A percentile compares a stretch with the other conserved stretches of the same genome.
Evolutionary conservation across 1,140 invertebrate species (phyloP).

Genomic region (Coptotermes formosanus): DNA sequence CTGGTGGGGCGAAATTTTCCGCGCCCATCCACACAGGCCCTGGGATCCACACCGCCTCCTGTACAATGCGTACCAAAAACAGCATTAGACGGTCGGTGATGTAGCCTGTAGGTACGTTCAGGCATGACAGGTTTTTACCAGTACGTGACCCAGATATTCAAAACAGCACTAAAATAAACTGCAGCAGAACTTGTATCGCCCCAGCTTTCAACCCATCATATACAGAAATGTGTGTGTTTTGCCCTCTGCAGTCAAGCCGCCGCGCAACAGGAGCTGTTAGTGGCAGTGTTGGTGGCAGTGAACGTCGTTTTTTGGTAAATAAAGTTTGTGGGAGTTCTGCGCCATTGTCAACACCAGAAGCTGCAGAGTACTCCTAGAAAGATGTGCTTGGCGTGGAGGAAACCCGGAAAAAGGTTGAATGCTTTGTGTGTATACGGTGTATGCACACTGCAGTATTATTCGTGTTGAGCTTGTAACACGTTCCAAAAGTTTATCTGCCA

Average conservation of each 20-base stretch:
- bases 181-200: neutral
- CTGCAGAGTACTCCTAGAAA: neutral
- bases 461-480: neutral
- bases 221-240: neutral
- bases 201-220: neutral
- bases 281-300: neutral
- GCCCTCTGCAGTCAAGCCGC: neutral
- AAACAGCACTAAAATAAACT: neutral
- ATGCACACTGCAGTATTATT: neutral
- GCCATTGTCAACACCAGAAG: neutral
- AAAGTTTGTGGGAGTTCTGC: neutral
- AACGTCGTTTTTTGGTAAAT: neutral
- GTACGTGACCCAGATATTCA: neutral
- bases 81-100: no score
- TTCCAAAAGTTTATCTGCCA: neutral
- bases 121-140: neutral
- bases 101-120: neutral
- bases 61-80: no score
- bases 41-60: no score
- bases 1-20: no score
- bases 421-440: neutral
- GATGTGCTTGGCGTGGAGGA: neutral
- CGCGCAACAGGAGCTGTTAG: neutral
- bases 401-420: neutral
- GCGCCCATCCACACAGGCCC: no score